These are phyloP conservation scores for Nomada flava DNA, from an alignment of 2,888 invertebrate genomes.

Conservation along the genomic window DNA sequence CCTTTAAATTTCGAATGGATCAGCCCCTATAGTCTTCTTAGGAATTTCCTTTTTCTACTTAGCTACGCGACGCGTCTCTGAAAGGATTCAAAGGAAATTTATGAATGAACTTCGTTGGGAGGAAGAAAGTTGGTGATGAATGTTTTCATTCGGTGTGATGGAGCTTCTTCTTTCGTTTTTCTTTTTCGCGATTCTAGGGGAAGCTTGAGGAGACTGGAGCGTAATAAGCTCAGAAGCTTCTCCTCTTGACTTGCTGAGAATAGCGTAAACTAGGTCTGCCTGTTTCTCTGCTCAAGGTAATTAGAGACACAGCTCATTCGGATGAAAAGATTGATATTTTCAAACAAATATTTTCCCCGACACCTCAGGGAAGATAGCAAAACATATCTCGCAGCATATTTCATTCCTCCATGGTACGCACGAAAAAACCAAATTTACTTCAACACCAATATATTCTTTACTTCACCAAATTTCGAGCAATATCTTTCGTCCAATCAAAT, in stretches of 20 bases:
- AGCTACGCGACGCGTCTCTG: not conserved
- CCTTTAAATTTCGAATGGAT: not conserved
- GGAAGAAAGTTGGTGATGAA: not conserved
- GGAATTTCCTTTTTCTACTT: too few species aligned
- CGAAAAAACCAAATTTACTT: too few species aligned
- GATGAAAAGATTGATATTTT: not conserved
- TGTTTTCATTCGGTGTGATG: not conserved
- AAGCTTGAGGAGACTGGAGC: conserved; percentile 19
- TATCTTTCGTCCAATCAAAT: too few species aligned
- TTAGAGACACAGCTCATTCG: conserved; percentile 13
- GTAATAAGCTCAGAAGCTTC: conserved; percentile 33
- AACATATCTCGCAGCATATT: too few species aligned
- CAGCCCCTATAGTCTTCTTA: not conserved
- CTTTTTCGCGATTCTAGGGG: not conserved
- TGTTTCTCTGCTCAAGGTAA: conserved; percentile 14
- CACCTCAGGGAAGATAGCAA: too few species aligned
- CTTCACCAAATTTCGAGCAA: too few species aligned
- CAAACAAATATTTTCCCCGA: not conserved
- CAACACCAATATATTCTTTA: too few species aligned
- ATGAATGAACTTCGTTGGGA: not conserved
- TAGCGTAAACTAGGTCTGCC: conserved; percentile 30
- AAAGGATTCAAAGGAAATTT: not conserved
- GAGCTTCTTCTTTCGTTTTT: not conserved
- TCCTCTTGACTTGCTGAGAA: conserved; percentile 19
- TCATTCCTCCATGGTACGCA: too few species aligned